Evolutionary conservation across 2,113 vertebrate genomes (phyloP).

Genomic region (Anguilla japonica): DNA sequence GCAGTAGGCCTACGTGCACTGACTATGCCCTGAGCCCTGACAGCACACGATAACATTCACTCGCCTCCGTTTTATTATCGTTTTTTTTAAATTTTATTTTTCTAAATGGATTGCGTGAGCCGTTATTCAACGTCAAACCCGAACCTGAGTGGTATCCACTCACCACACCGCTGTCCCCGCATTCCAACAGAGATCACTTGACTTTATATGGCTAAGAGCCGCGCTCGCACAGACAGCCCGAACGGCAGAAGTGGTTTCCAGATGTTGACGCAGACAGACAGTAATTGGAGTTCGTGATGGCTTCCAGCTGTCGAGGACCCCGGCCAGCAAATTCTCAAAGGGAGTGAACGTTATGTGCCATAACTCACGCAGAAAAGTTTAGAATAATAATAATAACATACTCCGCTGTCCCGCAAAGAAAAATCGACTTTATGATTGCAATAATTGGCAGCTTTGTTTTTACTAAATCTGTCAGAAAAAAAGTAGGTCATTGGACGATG

Average conservation of each 20-base stretch:
- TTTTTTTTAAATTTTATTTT: slow-evolving; percentile 10
- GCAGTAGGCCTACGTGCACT: neutral
- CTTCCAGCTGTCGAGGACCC: slow-evolving; percentile 89
- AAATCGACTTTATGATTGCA: slow-evolving; percentile 80
- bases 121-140: slow-evolving; percentile 37
- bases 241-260: slow-evolving; percentile 83
- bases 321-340: slow-evolving; percentile 85
- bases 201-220: slow-evolving; percentile 58
- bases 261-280: slow-evolving; percentile 89
- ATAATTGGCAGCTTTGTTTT: slow-evolving; percentile 69
- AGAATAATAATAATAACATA: slow-evolving; percentile 84
- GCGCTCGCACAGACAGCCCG: slow-evolving; percentile 52
- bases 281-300: slow-evolving; percentile 95
- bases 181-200: slow-evolving; percentile 51
- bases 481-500: neutral
- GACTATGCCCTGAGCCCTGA: slow-evolving; percentile 5
- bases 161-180: slow-evolving; percentile 29
- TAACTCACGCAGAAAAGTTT: slow-evolving; percentile 82
- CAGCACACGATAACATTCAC: slow-evolving; percentile 25
- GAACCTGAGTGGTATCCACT: slow-evolving; percentile 36
- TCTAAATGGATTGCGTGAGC: slow-evolving; percentile 32
- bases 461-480: slow-evolving; percentile 27
- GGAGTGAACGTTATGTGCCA: slow-evolving; percentile 78
- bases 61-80: slow-evolving; percentile 34
- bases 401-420: slow-evolving; percentile 73